Evolutionary conservation across 2,797 vertebrate species (phyloP), one percentile per base, ranked within the genome.

Genomic region (Odontamblyopus rebecca): DNA sequence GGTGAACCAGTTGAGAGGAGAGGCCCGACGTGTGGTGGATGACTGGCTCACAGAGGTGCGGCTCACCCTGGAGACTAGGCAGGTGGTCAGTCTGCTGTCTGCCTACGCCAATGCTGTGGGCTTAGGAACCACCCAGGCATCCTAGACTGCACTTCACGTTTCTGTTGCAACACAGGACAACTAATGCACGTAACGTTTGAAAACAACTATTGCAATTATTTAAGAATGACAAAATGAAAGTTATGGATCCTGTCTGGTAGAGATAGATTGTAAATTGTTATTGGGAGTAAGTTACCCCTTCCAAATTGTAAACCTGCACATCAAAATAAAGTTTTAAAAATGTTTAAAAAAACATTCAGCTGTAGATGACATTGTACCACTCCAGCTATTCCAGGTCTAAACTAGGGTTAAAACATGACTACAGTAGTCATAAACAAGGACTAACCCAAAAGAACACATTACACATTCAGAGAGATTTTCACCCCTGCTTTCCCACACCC

Each of bases 1-100:
- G 60, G 93, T 99, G 68, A 99, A 98, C 90, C 97, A 99, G 90
- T 67, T 99, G 68, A 92, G 91, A 65, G 98, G 98, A 2, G 98
- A 98, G 88, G 91, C 98, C 0, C 89, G 98, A 80, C 91, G 96
- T 19, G 97, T 98, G 82, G 96, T 95, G 0, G 95, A 96, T 60
- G 97, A 97, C 93, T 99, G 97, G 98, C 93, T 99, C 69, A 93
- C 76, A 0, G 98, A 99, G 75, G 96, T 96, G 0, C 93, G 97
- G 1, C 93, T 95, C 81, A 99, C 97, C 35, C 91, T 99, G 48
- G 98, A 99, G 90, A 98, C 98, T 2, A 95, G 93, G 76, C 98
- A 99, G 88, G 93, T 96, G 0, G 91, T 98, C 83, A 94, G 94
- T 74, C 89, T 99, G 89, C 84, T 99, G 71, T 96, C 96, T 0